Percentiles rank a stretch among this genome's conserved stretches.
phyloP scores from a whole-genome alignment of 1,140 invertebrate genomes.

The Papilio aristodemus region DNA sequence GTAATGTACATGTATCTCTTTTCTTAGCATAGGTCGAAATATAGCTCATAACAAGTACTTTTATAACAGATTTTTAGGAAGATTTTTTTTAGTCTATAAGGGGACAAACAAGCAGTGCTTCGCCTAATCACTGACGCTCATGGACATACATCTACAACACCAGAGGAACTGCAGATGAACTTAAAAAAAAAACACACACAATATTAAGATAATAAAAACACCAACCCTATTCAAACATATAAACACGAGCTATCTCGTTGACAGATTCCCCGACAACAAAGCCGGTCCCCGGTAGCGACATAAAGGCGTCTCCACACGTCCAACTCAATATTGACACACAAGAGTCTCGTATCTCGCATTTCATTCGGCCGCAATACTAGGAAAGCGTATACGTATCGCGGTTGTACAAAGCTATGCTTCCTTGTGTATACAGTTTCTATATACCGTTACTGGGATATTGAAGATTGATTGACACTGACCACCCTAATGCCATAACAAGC shows the following conservation, averaged over 20 bases:
- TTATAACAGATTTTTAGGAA: too few relatives aligned
- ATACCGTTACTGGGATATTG: conserved; percentile 3
- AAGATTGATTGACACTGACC: background rate
- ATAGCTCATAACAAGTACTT: background rate
- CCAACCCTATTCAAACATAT: background rate
- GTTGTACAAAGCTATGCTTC: conserved; percentile 24
- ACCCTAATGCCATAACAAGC: too few relatives aligned
- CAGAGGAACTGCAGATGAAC: too few relatives aligned
- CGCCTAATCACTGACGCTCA: too few relatives aligned
- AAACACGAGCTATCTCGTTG: background rate
- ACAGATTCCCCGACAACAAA: conserved; percentile 5
- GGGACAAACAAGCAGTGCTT: too few relatives aligned
- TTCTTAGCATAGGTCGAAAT: too few relatives aligned
- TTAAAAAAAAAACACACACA: background rate
- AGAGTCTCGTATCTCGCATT: conserved; percentile 22
- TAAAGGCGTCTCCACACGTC: conserved; percentile 24
- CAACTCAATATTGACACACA: conserved; percentile 3
- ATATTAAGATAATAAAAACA: background rate
- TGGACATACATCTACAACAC: too few relatives aligned
- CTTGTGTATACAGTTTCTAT: conserved; percentile 18
- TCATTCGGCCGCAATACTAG: conserved; percentile 27
- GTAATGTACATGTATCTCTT: too few relatives aligned
- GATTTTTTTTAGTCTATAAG: too few relatives aligned
- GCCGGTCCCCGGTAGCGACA: background rate
- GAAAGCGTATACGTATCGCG: conserved; percentile 13